Conservation (phyloP, 2,888 invertebrate genomes). For the Mallateleia sp. region DNA sequence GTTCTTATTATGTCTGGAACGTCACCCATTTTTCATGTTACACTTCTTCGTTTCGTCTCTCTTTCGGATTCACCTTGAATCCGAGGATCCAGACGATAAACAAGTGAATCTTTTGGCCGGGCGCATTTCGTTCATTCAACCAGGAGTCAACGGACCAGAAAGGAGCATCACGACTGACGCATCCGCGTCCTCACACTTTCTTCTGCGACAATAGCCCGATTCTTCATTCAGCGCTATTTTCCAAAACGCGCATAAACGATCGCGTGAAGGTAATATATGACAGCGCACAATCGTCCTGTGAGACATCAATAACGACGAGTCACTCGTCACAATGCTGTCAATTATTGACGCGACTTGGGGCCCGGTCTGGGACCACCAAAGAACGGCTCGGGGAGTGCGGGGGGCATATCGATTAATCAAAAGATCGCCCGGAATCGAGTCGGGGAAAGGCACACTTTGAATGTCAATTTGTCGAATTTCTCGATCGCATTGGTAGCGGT, state of each 20-base stretch:
- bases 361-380: slow-evolving; percentile 27
- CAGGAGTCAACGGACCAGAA: slow-evolving; percentile 51
- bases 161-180: slow-evolving; percentile 20
- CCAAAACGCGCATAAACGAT: background rate
- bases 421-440: background rate
- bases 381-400: slow-evolving; percentile 1
- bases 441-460: slow-evolving; percentile 7
- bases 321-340: slow-evolving; percentile 53
- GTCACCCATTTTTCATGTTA: slow-evolving; percentile 41
- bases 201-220: slow-evolving; percentile 34
- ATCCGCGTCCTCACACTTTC: slow-evolving; percentile 35
- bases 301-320: slow-evolving; percentile 44
- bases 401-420: slow-evolving; percentile 46
- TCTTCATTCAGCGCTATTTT: slow-evolving; percentile 32
- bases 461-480: slow-evolving; percentile 16
- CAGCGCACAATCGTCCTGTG: background rate
- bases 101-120: slow-evolving; percentile 33
- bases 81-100: slow-evolving; percentile 25
- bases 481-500: background rate
- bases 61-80: slow-evolving; percentile 33
- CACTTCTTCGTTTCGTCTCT: background rate
- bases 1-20: slow-evolving; percentile 33
- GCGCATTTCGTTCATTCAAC: slow-evolving; percentile 56
- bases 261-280: slow-evolving; percentile 30
- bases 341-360: slow-evolving; percentile 36